A percentile compares a stretch with the other conserved stretches of the same genome.
These are phyloP conservation scores for Drosophila cognata DNA, from an alignment of 2,888 invertebrate species.

Conservation along the genomic window DNA sequence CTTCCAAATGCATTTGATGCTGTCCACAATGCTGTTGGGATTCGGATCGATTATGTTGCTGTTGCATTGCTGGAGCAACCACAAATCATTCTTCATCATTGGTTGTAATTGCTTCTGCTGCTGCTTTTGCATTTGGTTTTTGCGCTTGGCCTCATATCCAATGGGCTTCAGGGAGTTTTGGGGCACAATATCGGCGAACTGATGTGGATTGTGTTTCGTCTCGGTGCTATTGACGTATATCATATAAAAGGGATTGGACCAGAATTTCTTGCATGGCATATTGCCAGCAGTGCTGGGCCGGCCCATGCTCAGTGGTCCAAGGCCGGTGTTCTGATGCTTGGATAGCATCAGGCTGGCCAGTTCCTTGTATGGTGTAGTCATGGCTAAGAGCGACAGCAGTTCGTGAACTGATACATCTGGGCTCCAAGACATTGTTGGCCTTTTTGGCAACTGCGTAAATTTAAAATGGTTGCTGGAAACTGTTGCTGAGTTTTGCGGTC, in stretches of 20 bases:
- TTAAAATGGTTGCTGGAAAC: neutral
- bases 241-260: conserved; percentile 39
- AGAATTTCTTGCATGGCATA: conserved; percentile 31
- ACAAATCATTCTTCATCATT: conserved; percentile 1
- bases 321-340: conserved; percentile 33
- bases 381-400: conserved; percentile 21
- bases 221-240: conserved; percentile 2
- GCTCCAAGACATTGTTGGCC: neutral
- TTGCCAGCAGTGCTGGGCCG: conserved; percentile 19
- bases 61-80: neutral
- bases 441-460: neutral
- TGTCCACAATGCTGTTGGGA: conserved; percentile 46
- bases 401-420: conserved; percentile 22
- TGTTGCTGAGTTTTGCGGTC: neutral
- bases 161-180: conserved; percentile 38
- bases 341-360: conserved; percentile 25
- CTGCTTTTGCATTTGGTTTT: neutral
- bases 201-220: neutral
- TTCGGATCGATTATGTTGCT: conserved; percentile 12
- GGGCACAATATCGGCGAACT: neutral
- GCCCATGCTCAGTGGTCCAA: conserved; percentile 30
- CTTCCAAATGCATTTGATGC: conserved; percentile 48
- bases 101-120: neutral
- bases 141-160: conserved; percentile 45
- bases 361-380: conserved; percentile 32